Base-by-base conservation (phyloP, 1,140 invertebrate genomes). In the Cotesia typhae region DNA sequence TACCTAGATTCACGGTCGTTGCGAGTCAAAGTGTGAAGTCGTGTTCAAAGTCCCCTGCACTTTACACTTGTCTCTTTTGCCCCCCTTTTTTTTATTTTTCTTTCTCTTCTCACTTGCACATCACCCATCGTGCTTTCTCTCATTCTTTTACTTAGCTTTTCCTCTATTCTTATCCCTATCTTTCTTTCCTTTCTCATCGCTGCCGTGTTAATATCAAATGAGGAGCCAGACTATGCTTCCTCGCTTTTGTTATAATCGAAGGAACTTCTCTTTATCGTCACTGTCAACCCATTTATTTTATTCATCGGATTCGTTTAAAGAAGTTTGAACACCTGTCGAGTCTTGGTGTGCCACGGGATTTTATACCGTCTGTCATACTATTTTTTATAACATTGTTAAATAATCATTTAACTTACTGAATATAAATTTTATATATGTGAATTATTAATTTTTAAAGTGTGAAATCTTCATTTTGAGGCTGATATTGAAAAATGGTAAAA, bases 21-120 rank as follows among this genome's bases (percentile, higher is more conserved):
- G 77, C 74, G 84, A 86, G 84, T 83, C 84, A 85, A 86, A 86
- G 84, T 86, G 84, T 86, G 83, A 86, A 86, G 82, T 86, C 84
- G 84, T 86, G 84, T 86, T 86, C 84, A 81, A 83, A 85, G 81
- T 85, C 82, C 82, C 84, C 82, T 80, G 82, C 83, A 83, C 83
- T 83, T 85, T 76, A 78, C 81, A 82, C 82, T 79, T 78, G 77
- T 82, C 67, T 17, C 41, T 59, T 53, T 51, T 61, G 37, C n/a
- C 1, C 36, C 55, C 52, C 14, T 14, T 41, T 28, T 53, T 63
- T 47, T 28, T 47, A 47, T 17, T 72, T 53, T 59, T 41, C 41
- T 66, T 67, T 60, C 57, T 52, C 4, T 28, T 14, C 10, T 38
- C 52, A 14, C 36, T 64, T 37, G 10, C 28, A 20, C 53, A 60